Evolutionary conservation across 2,113 vertebrate species (phyloP), one percentile per base, ranked within the genome.

Genomic region (Tachysurus vachellii): DNA sequence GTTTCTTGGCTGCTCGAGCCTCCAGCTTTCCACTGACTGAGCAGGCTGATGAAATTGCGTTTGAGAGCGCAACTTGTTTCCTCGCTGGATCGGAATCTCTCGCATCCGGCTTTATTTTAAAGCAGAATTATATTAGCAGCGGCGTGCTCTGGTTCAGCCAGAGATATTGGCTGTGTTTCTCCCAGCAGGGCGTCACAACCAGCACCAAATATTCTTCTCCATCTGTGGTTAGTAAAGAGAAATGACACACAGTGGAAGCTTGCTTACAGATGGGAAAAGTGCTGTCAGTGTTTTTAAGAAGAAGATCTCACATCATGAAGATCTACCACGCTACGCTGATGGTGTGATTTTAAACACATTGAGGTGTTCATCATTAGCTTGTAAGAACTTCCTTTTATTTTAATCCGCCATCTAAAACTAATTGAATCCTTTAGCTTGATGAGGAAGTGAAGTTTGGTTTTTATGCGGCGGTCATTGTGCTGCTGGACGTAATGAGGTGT

Each of bases 111-210:
- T 90, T 92, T 82, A 88, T 91, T 92, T 90, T 85, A 81, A 79
- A 75, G 19, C 53, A 61, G 28, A 81, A 91, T 89, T 90, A 89
- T 90, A 87, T 61, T 85, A 93, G 89, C 88, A 66, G 88, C 89
- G 79, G 50, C n/a, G 56, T 26, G 82, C 50, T 89, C 83, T 91
- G 88, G 92, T 91, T 88, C 89, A 90, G 87, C 92, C 88, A 88
- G 88, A 93, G 88, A 93, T 92, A 91, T 92, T 87, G 92, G 92
- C 92, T 94, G 92, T 87, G 87, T 86, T 89, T 88, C 87, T 89
- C 90, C 77, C 79, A 85, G 66, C 83, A 79, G 88, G 71, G 31
- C 83, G 12, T 82, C 73, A 68, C 59, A 77, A 83, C 31, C 64
- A 17, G 56, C 12, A 64, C 59, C 17, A 76, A 73, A 85, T 85